Evolutionary conservation across 2,797 vertebrate genomes (phyloP).

Genomic region (Choloepus didactylus): DNA sequence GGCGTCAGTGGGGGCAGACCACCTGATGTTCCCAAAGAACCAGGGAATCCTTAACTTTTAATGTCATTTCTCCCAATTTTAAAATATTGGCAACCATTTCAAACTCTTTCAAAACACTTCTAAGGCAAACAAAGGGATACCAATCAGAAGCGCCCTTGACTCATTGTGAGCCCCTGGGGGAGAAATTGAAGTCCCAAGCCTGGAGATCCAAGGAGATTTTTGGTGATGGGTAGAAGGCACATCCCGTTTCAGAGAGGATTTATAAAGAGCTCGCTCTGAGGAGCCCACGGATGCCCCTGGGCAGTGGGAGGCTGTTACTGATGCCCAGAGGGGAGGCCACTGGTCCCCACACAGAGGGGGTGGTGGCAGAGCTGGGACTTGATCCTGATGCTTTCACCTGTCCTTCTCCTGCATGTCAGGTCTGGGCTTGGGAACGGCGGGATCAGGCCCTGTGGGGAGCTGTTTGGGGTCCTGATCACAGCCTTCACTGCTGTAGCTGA

Average conservation of each 20-base stretch:
- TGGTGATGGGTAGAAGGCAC: background rate
- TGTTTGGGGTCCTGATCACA: background rate
- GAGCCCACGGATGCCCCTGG: background rate
- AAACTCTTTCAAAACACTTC: conserved; percentile 11
- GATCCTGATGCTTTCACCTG: background rate
- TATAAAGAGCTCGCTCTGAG: background rate
- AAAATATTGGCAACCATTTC: background rate
- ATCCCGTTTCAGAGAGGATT: background rate
- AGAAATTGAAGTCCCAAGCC: background rate
- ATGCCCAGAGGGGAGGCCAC: too few relatives aligned
- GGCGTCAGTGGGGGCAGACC: too few relatives aligned
- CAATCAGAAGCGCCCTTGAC: background rate
- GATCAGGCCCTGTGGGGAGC: background rate
- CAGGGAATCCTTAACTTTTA: background rate
- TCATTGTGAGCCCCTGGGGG: background rate
- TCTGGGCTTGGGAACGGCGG: rapidly evolving
- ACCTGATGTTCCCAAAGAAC: background rate
- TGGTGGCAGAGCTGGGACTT: background rate
- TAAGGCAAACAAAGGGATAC: background rate
- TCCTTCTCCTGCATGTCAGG: too few relatives aligned
- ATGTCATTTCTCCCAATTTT: background rate
- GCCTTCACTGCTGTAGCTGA: background rate
- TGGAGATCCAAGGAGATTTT: background rate
- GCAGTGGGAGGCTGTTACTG: background rate
- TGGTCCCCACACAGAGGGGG: background rate